Conservation (phyloP, 2,113 vertebrate genomes). For the Rattus rattus region DNA sequence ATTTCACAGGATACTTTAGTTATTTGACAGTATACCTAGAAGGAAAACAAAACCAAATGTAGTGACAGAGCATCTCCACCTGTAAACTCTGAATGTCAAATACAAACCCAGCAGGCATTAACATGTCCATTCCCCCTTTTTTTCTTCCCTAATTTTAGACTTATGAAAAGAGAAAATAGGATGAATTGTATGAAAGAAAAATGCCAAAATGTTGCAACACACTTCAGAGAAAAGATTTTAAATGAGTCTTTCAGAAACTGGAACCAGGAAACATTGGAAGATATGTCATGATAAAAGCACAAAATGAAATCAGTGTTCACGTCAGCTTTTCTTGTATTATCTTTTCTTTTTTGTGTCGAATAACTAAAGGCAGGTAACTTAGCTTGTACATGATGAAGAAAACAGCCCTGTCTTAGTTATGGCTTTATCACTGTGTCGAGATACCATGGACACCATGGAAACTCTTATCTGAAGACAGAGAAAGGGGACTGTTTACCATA, state of each 20-base stretch:
- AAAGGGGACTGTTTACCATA: background rate
- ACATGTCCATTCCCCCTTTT: constrained; percentile 3
- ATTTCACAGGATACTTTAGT: background rate
- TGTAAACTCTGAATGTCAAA: background rate
- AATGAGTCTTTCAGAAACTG: constrained; percentile 55
- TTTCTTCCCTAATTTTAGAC: constrained; percentile 38
- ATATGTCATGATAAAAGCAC: constrained; percentile 61
- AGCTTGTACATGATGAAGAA: constrained; percentile 63
- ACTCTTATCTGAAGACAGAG: background rate
- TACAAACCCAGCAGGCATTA: background rate
- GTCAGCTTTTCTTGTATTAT: constrained; percentile 68
- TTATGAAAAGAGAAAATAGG: constrained; percentile 26
- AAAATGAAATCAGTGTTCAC: constrained; percentile 32
- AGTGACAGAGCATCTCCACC: background rate
- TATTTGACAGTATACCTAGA: background rate
- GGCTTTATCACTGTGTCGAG: background rate
- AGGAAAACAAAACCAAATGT: constrained; percentile 13
- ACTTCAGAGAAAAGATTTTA: constrained; percentile 59
- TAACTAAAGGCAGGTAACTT: constrained; percentile 68
- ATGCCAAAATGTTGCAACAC: constrained; percentile 59
- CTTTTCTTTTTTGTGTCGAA: constrained; percentile 55
- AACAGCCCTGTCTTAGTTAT: background rate
- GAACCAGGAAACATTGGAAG: constrained; percentile 50
- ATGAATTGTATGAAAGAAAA: constrained; percentile 57
- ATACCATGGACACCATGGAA: background rate